Percentiles rank a stretch among this genome's conserved stretches.
These are phyloP conservation scores for Drosophila paracracens DNA, from an alignment of 2,888 invertebrate genomes.

Conservation along the genomic window DNA sequence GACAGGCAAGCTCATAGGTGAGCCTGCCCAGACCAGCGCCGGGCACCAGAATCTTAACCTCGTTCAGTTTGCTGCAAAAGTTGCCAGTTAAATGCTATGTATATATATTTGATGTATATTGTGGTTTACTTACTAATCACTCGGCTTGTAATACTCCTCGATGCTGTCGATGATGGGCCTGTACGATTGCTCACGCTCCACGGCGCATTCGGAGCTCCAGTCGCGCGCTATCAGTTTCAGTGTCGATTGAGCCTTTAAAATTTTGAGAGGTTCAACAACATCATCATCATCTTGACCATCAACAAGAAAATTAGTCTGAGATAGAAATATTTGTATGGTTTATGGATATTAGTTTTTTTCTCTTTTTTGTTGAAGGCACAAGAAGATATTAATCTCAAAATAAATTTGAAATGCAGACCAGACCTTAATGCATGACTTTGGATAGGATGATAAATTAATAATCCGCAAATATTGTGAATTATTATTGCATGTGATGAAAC, in stretches of 20 bases:
- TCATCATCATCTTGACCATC: constrained; percentile 66
- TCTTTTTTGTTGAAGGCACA: constrained; percentile 3
- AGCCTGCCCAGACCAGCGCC: constrained; percentile 98
- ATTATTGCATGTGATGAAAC: background rate
- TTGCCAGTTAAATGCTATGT: background rate
- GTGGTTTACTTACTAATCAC: constrained; percentile 86
- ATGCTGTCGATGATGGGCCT: constrained; percentile 95
- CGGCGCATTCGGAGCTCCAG: constrained; percentile 94
- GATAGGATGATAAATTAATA: background rate
- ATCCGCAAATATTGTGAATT: background rate
- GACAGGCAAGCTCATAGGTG: constrained; percentile 95
- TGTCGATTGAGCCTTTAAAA: constrained; percentile 93
- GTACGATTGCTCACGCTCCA: constrained; percentile 94
- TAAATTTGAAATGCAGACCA: background rate
- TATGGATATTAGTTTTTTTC: background rate
- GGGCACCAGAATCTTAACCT: constrained; percentile 93
- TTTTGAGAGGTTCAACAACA: constrained; percentile 84
- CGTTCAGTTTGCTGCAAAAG: constrained; percentile 76
- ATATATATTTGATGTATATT: background rate
- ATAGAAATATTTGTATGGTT: constrained; percentile 34
- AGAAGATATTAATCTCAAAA: background rate
- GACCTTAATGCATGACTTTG: background rate
- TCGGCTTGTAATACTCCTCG: constrained; percentile 89
- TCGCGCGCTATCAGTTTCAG: constrained; percentile 98
- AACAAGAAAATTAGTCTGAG: constrained; percentile 53